Conservation (phyloP, 2,888 invertebrate species). For the Ormyrus labotus region DNA sequence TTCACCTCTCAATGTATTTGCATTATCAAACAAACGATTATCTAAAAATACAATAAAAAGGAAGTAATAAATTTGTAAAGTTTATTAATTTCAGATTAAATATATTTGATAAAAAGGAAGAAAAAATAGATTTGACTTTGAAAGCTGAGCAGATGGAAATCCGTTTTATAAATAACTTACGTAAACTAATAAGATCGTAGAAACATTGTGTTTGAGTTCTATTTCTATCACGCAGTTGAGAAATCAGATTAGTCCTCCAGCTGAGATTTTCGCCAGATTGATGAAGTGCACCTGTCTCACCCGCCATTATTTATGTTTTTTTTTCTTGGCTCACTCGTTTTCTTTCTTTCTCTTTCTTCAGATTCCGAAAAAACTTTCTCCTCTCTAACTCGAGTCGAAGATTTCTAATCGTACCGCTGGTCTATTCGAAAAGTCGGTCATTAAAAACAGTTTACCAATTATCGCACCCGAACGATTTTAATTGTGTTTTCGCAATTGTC, state of each 20-base stretch:
- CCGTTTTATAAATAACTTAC: conserved; percentile 78
- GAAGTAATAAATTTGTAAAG: conserved; percentile 1
- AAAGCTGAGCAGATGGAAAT: conserved; percentile 6
- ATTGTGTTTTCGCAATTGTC: conserved; percentile 6
- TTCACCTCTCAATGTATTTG: conserved; percentile 87
- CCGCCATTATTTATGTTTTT: conserved; percentile 65
- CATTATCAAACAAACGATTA: conserved; percentile 90
- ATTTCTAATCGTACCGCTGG: neutral
- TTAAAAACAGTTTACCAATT: conserved; percentile 30
- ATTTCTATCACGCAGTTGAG: conserved; percentile 85
- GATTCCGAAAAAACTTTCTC: neutral
- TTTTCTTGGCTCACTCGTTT: neutral
- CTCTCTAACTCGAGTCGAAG: neutral
- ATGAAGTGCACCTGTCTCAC: conserved; percentile 62
- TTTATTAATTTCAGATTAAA: too few species aligned
- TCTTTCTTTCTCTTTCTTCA: too few species aligned
- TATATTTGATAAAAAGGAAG: neutral
- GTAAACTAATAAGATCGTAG: conserved; percentile 87
- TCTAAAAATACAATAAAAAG: conserved; percentile 79
- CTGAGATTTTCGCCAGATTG: conserved; percentile 72
- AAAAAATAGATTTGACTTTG: neutral
- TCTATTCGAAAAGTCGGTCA: conserved; percentile 30
- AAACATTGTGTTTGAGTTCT: conserved; percentile 85
- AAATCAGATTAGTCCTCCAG: conserved; percentile 85
- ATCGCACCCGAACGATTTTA: conserved; percentile 23